Percentiles rank a stretch among this genome's conserved stretches.
Evolutionary conservation across 2,888 invertebrate species (phyloP).

Genomic region (Catocala sponsa): DNA sequence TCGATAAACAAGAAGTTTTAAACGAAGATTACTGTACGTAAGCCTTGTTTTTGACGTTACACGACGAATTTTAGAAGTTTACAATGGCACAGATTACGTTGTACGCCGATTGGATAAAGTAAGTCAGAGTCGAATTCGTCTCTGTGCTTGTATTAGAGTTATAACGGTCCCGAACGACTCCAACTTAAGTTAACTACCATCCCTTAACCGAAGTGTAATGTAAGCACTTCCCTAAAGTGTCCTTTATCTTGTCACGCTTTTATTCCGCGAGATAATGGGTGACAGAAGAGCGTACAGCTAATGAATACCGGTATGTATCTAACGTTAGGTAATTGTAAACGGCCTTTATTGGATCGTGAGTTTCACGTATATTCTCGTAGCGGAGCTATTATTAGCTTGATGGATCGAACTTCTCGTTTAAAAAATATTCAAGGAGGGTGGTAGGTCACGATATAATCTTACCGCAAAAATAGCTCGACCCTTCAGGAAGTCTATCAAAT

Average conservation of each 20-base stretch:
- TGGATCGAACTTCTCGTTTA: too few species aligned
- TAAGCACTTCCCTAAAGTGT: constrained; percentile 23
- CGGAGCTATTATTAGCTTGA: too few species aligned
- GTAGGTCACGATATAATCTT: too few species aligned
- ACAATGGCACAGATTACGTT: constrained; percentile 31
- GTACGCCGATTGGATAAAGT: constrained; percentile 28
- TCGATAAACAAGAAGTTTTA: constrained; percentile 10
- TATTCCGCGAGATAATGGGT: constrained; percentile 20
- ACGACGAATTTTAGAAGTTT: constrained; percentile 18
- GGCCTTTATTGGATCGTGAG: too few species aligned
- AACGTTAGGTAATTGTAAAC: neutral
- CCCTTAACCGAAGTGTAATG: constrained; percentile 28
- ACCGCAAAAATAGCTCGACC: too few species aligned
- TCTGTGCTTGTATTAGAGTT: constrained; percentile 21
- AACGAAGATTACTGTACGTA: constrained; percentile 19
- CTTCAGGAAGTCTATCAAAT: too few species aligned
- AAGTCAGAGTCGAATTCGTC: constrained; percentile 17
- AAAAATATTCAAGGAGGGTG: too few species aligned
- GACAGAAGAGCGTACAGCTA: neutral
- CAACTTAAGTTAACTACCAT: constrained; percentile 16
- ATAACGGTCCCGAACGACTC: constrained; percentile 25
- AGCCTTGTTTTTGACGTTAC: constrained; percentile 29
- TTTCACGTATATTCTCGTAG: too few species aligned
- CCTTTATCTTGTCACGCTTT: constrained; percentile 33
- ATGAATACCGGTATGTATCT: neutral